Evolutionary conservation across 37 sponge, comb jelly and placozoan genomes (phyloP).

Genomic region (Oscarella lobularis): DNA sequence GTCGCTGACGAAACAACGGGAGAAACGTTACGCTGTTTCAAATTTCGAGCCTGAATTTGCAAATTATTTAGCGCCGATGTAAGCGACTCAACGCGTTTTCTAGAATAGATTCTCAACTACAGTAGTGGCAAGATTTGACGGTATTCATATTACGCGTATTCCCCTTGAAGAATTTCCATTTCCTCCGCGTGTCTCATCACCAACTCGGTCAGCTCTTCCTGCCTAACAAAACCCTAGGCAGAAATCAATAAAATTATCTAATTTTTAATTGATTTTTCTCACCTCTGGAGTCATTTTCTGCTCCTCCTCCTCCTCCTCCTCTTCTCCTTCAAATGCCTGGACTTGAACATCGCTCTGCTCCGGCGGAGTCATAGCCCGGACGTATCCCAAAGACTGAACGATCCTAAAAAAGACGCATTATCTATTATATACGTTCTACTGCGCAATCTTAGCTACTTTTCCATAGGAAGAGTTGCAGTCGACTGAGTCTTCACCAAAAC

Average conservation of each 20-base stretch:
- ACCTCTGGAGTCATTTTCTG: background rate
- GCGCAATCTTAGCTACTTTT: background rate
- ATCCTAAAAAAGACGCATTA: background rate
- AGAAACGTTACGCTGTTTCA: too few species aligned
- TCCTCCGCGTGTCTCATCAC: constrained; percentile 45
- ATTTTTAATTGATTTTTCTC: too few species aligned
- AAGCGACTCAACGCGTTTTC: too few species aligned
- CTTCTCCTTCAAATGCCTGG: too few species aligned
- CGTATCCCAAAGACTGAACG: background rate
- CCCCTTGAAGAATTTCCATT: constrained; percentile 36
- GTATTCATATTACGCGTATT: constrained; percentile 48
- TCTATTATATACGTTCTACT: background rate
- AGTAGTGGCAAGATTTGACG: background rate
- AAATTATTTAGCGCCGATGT: too few species aligned
- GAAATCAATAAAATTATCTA: background rate
- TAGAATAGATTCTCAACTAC: background rate
- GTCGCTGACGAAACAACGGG: too few species aligned
- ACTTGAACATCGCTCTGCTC: background rate
- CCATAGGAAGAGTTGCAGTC: background rate
- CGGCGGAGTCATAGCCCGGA: background rate
- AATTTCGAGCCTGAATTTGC: too few species aligned
- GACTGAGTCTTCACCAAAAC: background rate
- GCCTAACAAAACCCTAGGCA: background rate
- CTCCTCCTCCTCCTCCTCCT: background rate
- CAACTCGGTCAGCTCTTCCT: constrained; percentile 31